A percentile compares a stretch with the other conserved stretches of the same genome.
These are phyloP conservation scores for Sceliomorpha sp. DNA, from an alignment of 2,888 invertebrate species.

Conservation along the genomic window DNA sequence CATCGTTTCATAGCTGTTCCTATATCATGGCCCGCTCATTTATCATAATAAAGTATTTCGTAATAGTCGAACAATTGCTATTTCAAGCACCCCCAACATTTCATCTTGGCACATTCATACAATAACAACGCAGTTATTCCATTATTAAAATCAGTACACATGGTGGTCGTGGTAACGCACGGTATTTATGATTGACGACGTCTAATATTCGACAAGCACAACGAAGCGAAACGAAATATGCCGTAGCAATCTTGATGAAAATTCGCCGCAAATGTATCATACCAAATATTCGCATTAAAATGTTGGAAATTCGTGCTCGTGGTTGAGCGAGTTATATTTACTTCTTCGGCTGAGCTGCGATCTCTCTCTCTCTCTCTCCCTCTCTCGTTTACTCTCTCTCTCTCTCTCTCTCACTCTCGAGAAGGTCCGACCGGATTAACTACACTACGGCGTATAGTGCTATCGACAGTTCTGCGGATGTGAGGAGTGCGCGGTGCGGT, in stretches of 20 bases:
- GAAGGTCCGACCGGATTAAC: constrained; percentile 71
- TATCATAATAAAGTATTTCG: too few relatives aligned
- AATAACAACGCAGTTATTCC: too few relatives aligned
- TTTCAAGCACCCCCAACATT: too few relatives aligned
- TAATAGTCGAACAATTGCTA: too few relatives aligned
- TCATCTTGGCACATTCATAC: too few relatives aligned
- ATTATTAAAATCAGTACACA: too few relatives aligned
- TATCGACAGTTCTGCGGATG: constrained; percentile 62
- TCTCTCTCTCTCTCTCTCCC: constrained; percentile 21
- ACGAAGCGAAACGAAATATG: constrained; percentile 20
- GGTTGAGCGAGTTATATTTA: constrained; percentile 29
- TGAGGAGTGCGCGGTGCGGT: constrained; percentile 42
- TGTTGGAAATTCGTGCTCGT: constrained; percentile 30
- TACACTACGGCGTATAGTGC: constrained; percentile 64
- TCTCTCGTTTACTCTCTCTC: too few relatives aligned
- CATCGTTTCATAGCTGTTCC: too few relatives aligned
- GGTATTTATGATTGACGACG: too few relatives aligned
- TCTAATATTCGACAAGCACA: too few relatives aligned
- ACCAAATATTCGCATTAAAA: constrained; percentile 32
- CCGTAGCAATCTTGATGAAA: constrained; percentile 27
- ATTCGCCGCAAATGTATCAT: constrained; percentile 28
- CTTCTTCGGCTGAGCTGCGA: constrained; percentile 66
- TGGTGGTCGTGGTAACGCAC: too few relatives aligned
- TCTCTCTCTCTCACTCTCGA: constrained; percentile 42
- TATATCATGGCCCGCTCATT: too few relatives aligned